Conservation (phyloP, 2,888 invertebrate genomes). For the Acleris holmiana region DNA sequence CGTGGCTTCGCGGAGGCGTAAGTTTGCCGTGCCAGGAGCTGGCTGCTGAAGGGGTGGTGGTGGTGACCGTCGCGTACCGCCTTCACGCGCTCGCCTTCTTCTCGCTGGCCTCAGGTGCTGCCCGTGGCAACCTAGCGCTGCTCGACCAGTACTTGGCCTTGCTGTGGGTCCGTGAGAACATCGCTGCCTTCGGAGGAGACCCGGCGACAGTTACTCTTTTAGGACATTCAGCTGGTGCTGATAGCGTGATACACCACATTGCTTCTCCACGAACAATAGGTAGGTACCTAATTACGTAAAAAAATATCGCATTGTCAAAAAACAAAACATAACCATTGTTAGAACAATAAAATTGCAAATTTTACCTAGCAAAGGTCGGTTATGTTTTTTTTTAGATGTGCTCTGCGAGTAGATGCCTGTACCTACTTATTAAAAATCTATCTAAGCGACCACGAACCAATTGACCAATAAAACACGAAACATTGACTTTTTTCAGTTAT, state of each 20-base stretch:
- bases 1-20: conserved; percentile 81
- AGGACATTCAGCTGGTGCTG: conserved; percentile 92
- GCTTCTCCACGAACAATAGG: conserved; percentile 87
- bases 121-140: conserved; percentile 93
- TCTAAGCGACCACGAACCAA: too few species aligned
- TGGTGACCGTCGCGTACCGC: conserved; percentile 88
- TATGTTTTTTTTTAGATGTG: too few species aligned
- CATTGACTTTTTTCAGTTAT: too few species aligned
- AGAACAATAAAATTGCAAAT: too few species aligned
- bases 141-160: conserved; percentile 93
- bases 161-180: conserved; percentile 90
- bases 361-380: too few species aligned
- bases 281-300: conserved; percentile 45
- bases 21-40: conserved; percentile 88
- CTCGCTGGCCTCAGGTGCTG: conserved; percentile 78
- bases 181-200: conserved; percentile 92
- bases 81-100: conserved; percentile 89
- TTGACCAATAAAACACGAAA: too few species aligned
- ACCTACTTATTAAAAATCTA: too few species aligned
- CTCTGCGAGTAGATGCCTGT: too few species aligned
- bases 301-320: too few species aligned
- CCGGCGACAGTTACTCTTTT: conserved; percentile 90
- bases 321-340: too few species aligned
- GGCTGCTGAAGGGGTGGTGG: conserved; percentile 88
- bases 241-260: conserved; percentile 87